Evolutionary conservation across 2,888 invertebrate genomes (phyloP).

Genomic region (Amiota communis): DNA sequence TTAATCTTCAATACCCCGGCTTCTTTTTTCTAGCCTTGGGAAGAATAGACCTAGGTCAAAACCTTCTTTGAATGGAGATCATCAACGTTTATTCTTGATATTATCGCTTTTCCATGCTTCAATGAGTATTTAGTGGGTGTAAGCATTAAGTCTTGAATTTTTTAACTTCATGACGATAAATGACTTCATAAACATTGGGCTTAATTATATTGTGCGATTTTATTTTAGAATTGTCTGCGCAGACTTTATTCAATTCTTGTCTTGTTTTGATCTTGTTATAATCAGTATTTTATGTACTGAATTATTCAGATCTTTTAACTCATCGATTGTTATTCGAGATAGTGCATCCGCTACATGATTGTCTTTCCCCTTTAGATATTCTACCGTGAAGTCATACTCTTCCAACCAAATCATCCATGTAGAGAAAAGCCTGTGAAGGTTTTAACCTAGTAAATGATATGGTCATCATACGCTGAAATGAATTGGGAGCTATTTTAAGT

Average conservation of each 20-base stretch:
- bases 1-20: background rate
- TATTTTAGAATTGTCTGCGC: background rate
- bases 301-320: background rate
- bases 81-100: background rate
- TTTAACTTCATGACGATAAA: background rate
- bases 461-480: constrained; percentile 6
- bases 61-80: background rate
- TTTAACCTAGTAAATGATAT: background rate
- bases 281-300: background rate
- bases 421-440: background rate
- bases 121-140: background rate
- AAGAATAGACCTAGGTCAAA: background rate
- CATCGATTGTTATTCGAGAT: background rate
- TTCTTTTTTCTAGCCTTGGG: constrained; percentile 2
- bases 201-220: background rate
- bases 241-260: constrained; percentile 2
- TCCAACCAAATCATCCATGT: constrained; percentile 35
- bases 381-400: constrained; percentile 6
- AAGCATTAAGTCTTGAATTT: background rate
- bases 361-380: constrained; percentile 42
- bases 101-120: background rate
- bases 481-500: constrained; percentile 23
- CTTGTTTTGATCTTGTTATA: constrained; percentile 10
- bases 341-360: background rate
- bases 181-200: background rate